Conservation (phyloP, 1,140 invertebrate species). For the Drepana arcuata region DNA sequence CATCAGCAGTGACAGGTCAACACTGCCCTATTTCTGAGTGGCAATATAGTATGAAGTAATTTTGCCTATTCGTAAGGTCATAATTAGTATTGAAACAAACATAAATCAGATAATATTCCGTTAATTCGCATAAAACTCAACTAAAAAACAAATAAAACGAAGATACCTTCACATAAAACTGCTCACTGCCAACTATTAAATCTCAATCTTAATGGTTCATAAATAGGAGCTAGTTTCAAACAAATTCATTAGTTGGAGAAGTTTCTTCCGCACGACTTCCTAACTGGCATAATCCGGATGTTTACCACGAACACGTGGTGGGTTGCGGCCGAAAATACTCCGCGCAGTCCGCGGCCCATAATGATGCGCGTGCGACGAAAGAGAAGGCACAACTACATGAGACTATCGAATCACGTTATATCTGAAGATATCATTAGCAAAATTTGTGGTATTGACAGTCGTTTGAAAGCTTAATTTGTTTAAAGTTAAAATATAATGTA, state of each 20-base stretch:
- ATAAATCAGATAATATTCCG: background rate
- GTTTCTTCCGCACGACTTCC: background rate
- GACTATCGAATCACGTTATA: background rate
- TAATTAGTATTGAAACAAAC: too few relatives aligned
- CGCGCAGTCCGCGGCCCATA: background rate
- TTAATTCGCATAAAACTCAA: background rate
- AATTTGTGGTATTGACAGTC: too few relatives aligned
- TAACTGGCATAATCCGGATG: background rate
- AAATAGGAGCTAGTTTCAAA: background rate
- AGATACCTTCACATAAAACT: background rate
- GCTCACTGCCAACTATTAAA: background rate
- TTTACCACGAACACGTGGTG: background rate
- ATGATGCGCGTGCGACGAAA: background rate
- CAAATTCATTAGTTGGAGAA: background rate
- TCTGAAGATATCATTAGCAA: too few relatives aligned
- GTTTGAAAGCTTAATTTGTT: too few relatives aligned
- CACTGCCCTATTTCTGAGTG: too few relatives aligned
- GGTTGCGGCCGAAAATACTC: background rate
- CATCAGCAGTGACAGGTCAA: too few relatives aligned
- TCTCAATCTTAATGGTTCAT: background rate
- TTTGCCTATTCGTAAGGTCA: too few relatives aligned
- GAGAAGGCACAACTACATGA: background rate
- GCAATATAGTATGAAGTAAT: too few relatives aligned
- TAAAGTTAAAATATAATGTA: too few relatives aligned
- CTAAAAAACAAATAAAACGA: background rate